These are phyloP conservation scores for Cybosia mesomella DNA, from an alignment of 2,888 invertebrate species.

Conservation along the genomic window DNA sequence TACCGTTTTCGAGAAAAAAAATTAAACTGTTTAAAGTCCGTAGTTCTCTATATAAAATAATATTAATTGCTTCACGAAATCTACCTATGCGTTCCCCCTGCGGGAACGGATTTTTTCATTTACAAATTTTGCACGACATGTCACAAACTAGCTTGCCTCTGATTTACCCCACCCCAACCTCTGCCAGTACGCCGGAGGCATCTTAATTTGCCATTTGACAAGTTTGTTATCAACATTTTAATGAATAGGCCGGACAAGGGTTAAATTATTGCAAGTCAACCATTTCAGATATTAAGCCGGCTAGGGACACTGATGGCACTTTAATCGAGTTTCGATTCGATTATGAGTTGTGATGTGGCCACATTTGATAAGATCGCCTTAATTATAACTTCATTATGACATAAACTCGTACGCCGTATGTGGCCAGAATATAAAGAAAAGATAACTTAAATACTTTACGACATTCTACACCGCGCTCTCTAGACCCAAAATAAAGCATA, in stretches of 20 bases:
- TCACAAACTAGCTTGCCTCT: background rate
- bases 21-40: too few relatives aligned
- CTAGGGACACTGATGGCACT: conserved; percentile 12
- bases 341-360: background rate
- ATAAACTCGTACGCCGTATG: too few relatives aligned
- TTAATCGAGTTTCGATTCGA: conserved; percentile 11
- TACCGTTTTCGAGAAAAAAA: too few relatives aligned
- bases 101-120: too few relatives aligned
- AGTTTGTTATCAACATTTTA: conserved; percentile 35
- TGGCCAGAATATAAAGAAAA: too few relatives aligned
- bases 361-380: background rate
- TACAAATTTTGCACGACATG: background rate
- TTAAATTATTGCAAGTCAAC: conserved; percentile 31
- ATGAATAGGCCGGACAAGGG: conserved; percentile 39
- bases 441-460: too few relatives aligned
- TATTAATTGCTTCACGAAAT: too few relatives aligned
- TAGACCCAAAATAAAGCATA: too few relatives aligned
- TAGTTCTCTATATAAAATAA: too few relatives aligned
- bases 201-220: conserved; percentile 31
- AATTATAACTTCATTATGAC: background rate
- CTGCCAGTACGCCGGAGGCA: background rate
- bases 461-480: too few relatives aligned
- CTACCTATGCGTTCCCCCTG: too few relatives aligned
- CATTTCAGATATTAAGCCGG: conserved; percentile 27
- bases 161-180: background rate